Conservation (phyloP, 2,797 vertebrate species). For the Gymnoscopelus microlampas region DNA sequence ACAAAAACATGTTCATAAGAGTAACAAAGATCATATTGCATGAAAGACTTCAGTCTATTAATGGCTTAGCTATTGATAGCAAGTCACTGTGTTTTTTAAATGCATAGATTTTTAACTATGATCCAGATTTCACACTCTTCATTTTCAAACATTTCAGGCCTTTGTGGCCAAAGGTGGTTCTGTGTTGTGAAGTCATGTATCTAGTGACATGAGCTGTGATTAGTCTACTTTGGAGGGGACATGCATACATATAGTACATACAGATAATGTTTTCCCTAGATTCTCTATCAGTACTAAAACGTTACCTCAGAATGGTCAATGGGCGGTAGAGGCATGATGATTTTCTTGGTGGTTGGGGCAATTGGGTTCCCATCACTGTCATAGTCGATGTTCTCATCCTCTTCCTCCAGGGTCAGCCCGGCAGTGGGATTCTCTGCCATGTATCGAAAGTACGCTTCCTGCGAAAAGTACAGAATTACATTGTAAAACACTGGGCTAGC, state of each 20-base stretch:
- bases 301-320: constrained; percentile 96
- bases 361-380: constrained; percentile 98
- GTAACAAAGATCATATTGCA: neutral
- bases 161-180: too few species aligned
- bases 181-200: too few species aligned
- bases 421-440: constrained; percentile 99
- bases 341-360: constrained; percentile 90
- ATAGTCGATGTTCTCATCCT: constrained; percentile 96
- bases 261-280: neutral
- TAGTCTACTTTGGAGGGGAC: too few species aligned
- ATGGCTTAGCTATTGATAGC: too few species aligned
- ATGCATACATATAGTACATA: too few species aligned
- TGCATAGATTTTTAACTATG: too few species aligned
- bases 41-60: too few species aligned
- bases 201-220: too few species aligned
- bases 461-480: constrained; percentile 78
- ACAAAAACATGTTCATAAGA: neutral
- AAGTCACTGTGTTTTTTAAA: too few species aligned
- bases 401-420: constrained; percentile 92
- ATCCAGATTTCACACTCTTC: too few species aligned
- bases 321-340: constrained; percentile 95
- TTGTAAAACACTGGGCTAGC: constrained; percentile 45
- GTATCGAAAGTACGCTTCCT: constrained; percentile 99
- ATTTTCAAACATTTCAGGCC: too few species aligned
- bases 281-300: neutral